These are phyloP conservation scores for Drosophila mayaguana DNA, from an alignment of 2,888 invertebrate genomes.

Conservation along the genomic window DNA sequence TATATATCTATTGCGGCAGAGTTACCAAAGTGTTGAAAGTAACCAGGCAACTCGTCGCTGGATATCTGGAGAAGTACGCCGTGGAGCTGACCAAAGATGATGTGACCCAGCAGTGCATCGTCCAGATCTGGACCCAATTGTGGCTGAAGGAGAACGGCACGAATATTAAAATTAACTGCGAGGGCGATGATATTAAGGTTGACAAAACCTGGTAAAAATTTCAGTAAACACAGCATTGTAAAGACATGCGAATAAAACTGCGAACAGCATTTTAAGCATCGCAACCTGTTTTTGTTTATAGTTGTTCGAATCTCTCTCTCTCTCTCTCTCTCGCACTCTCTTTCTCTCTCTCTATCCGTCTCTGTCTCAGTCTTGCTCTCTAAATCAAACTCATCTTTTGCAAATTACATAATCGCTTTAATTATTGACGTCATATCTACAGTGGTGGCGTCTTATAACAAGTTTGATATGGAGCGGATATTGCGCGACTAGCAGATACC, in stretches of 20 bases:
- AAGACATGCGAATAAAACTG: background rate
- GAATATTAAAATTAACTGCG: conserved; percentile 60
- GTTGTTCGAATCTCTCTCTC: background rate
- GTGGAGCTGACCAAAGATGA: conserved; percentile 56
- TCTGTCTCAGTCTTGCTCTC: background rate
- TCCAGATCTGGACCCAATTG: conserved; percentile 61
- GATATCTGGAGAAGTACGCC: conserved; percentile 44
- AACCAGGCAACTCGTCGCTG: conserved; percentile 67
- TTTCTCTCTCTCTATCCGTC: background rate
- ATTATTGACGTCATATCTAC: background rate
- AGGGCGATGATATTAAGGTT: conserved; percentile 41
- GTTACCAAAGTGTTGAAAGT: conserved; percentile 58
- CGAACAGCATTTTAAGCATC: background rate
- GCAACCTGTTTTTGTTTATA: conserved; percentile 15
- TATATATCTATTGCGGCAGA: conserved; percentile 28
- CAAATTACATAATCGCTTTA: background rate
- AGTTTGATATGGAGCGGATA: background rate
- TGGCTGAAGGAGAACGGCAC: conserved; percentile 62
- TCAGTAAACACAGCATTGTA: background rate
- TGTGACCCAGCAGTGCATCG: conserved; percentile 39
- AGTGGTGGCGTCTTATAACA: background rate
- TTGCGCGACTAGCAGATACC: background rate
- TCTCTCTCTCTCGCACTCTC: background rate
- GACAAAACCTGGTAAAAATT: conserved; percentile 50
- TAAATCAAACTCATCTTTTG: background rate